These are phyloP conservation scores for Galeopterus variegatus DNA, from an alignment of 2,113 vertebrate genomes.

Conservation along the genomic window DNA sequence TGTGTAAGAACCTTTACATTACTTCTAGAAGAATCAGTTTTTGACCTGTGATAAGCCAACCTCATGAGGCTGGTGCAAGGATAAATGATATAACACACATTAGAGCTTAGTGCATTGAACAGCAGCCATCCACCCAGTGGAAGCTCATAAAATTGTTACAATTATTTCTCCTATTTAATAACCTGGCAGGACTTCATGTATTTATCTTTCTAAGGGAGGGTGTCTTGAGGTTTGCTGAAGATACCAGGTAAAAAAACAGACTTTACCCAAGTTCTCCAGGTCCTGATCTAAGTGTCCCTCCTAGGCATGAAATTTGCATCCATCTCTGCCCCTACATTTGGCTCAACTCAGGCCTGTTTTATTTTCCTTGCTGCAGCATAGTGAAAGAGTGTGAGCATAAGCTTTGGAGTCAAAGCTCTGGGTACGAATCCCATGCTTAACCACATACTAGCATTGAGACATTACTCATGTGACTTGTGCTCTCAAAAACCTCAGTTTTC, in stretches of 20 bases:
- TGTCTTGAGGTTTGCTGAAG: not conserved
- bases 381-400: fast-evolving
- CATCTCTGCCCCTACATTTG: not conserved
- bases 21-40: not conserved
- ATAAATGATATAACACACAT: not conserved
- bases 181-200: not conserved
- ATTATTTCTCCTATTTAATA: not conserved
- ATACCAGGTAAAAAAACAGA: not conserved
- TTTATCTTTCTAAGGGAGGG: not conserved
- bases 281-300: not conserved
- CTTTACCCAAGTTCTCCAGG: not conserved
- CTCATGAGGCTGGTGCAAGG: not conserved
- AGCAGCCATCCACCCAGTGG: not conserved
- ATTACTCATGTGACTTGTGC: not conserved
- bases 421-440: not conserved
- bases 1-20: not conserved
- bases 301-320: not conserved
- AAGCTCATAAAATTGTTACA: not conserved
- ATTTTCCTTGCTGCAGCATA: not conserved
- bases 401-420: not conserved
- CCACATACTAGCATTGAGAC: not conserved
- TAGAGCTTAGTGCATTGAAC: too few species aligned
- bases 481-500: not conserved
- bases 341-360: not conserved
- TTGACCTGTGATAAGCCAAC: not conserved